Base-by-base conservation (phyloP, 2,888 invertebrate genomes). In the Nomada ferruginata region DNA sequence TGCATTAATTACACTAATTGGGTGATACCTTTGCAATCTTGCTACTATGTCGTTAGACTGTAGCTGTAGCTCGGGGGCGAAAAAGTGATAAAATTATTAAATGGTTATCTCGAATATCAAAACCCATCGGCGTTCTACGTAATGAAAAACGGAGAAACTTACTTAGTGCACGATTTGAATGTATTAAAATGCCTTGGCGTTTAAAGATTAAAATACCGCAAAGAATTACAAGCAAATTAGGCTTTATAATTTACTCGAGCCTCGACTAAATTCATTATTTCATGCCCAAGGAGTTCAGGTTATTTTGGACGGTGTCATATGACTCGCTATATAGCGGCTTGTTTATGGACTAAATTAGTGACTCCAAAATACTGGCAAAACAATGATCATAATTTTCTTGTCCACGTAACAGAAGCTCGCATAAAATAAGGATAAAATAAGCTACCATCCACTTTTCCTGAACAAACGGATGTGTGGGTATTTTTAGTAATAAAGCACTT, bases 311-410 rank as follows among this genome's bases (percentile, higher is more conserved):
- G 44, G 57, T 68, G 84, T 84, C 84, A 85, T 18, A 78, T 23
- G 81, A 85, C 66, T 74, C 76, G 63, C 77, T 60, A 23, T 78
- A 76, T 81, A 78, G 57, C 50, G 52, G 26, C 53, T 63, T 70
- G 36, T 85, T 85, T 84, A 85, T 53, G 60, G 47, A 42, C 61
- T 61, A 63, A 81, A 80, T 84, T 81, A 84, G 50, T 15, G 63
- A n/a, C 69, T 50, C 69, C 23, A 84, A 85, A 84, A 84, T 75
- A 73, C 63, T 47, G 73, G 29, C n/a, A n/a, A 11, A 65, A 29
- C 29, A 20, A 61, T 29, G 26, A 47, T n/a, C 47, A 15, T 66
- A 59, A 74, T 50, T 65, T 66, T 29, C 29, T 5, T 15, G 18
- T 72, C 68, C 42, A 29, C 60, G 42, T 20, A 44, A 69, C 66